Base-by-base conservation (phyloP, 2,888 invertebrate species). In the Acheta domesticus region DNA sequence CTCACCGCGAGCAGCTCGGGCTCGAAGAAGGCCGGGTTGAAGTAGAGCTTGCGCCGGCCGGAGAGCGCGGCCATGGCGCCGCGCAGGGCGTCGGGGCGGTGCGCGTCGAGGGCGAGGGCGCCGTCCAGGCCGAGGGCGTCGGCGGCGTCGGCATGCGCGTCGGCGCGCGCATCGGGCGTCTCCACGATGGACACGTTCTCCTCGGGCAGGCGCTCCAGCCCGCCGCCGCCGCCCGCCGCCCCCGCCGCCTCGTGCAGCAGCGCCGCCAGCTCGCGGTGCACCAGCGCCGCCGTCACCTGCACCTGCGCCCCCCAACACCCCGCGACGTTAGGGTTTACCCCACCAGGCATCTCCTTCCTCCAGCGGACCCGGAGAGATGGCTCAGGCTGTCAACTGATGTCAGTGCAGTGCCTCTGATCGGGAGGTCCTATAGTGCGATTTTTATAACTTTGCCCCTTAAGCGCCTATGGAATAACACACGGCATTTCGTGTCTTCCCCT, bases 1-100 rank as follows among this genome's bases (percentile, higher is more conserved):
- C 90, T 89, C 88, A 95, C 95, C 88, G 93, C 89, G 86, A 97
- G 89, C 77, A 96, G 86, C 83, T 96, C 94, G 48, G 94, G 94
- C 86, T 97, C 96, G 85, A 97, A 96, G 86, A 96, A 97, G 12
- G 96, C 96, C 0, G 96, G 96, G 86, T 96, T 96, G 85, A 96
- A 96, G 85, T 95, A 96, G 3, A 96, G 88, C 85, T 96, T 95
- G 83, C 93, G 90, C 79, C 95, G 89, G 1, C 93, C 92, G 48
- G 91, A 92, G 16, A 93, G 94, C 2, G 86, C 83, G 12, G 86
- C 84, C 12, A 88, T 85, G 16, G 85, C 85, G 75, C 85, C 85
- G 83, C 91, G 88, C 14, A 92, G 88, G 78, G 88, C 88, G 83
- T 93, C 93, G 83, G 92, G 89, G 81, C 91, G 75, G 19, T n/a